Evolutionary conservation across 2,113 vertebrate species (phyloP), one percentile per base, ranked within the genome.

Genomic region (Zeus faber): DNA sequence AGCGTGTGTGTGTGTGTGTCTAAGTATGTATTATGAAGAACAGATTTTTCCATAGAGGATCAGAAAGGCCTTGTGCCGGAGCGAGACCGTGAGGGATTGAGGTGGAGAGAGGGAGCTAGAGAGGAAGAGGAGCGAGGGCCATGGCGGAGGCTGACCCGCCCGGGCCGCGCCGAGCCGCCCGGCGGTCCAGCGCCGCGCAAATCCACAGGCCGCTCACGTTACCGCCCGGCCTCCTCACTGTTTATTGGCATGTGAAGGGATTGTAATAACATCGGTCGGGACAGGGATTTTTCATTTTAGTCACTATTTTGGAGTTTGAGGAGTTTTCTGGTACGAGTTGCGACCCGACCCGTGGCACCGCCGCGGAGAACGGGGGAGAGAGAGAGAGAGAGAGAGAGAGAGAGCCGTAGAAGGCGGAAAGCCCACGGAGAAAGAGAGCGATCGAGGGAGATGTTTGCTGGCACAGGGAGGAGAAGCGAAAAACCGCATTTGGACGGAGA

Each of bases 21-120:
- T 47, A 22, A 24, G 44, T 46, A 22, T 14, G 44, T 46, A 91
- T 94, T 92, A 97, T 93, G 88, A 95, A 93, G 91, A 95, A 89
- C 94, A 98, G 94, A 96, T 94, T 98, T n/a, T 98, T 94, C 93
- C 91, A 88, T 81, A 90, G 87, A 93, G 91, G 90, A 95, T 97
- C 95, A 94, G 91, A 94, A 95, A 95, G 93, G 89, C 80, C 91
- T 92, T 89, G 90, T 93, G 92, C 79, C 23, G 52, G 46, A 51
- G 60, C 35, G 57, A 71, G 41, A 67, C 65, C n/a, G 18, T 43
- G 25, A 63, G 65, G 10, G 26, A 68, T 56, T 51, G 45, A 58
- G 13, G 8, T 21, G n/a, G 21, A 24, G 44, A 25, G 4, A 25
- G 44, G 7, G 45, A 47, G 41, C 20, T 1, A 44, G 26, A 29